Conservation (phyloP, 2,888 invertebrate species). For the Phrixothrix hirtus region DNA sequence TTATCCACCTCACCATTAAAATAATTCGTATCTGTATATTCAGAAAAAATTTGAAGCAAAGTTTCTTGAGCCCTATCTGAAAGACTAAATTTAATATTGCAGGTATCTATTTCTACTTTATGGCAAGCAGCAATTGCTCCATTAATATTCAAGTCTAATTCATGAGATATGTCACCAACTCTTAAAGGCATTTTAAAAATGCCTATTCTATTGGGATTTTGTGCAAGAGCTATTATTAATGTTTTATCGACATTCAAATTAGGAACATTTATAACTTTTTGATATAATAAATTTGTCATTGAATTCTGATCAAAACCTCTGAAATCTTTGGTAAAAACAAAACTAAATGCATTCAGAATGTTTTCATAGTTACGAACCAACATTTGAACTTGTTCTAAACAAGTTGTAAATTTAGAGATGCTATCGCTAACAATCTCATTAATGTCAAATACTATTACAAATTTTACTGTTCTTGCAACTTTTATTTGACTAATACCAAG, state of each 20-base stretch:
- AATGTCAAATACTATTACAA: constrained; percentile 17
- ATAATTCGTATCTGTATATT: constrained; percentile 12
- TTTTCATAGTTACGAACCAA: constrained; percentile 9
- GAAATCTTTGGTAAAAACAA: constrained; percentile 13
- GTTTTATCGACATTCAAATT: neutral
- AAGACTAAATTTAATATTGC: constrained; percentile 8
- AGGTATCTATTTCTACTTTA: neutral
- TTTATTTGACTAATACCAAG: constrained; percentile 12
- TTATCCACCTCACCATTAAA: constrained; percentile 4
- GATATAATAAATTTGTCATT: neutral
- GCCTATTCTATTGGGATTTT: constrained; percentile 6
- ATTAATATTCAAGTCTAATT: constrained; percentile 2
- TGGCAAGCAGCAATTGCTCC: constrained; percentile 4
- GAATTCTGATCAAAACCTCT: neutral
- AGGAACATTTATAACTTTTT: constrained; percentile 10
- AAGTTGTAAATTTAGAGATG: constrained; percentile 5
- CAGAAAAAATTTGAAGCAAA: constrained; percentile 9
- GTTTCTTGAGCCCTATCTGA: constrained; percentile 5
- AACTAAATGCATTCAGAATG: constrained; percentile 2
- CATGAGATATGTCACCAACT: neutral
- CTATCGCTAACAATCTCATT: constrained; percentile 9
- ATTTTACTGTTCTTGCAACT: constrained; percentile 8
- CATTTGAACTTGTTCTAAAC: constrained; percentile 1
- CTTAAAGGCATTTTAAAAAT: constrained; percentile 9
- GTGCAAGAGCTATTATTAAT: neutral